Percentiles rank a stretch among this genome's conserved stretches.
phyloP scores from a whole-genome alignment of 2,797 vertebrate genomes.

The Danio choprae region DNA sequence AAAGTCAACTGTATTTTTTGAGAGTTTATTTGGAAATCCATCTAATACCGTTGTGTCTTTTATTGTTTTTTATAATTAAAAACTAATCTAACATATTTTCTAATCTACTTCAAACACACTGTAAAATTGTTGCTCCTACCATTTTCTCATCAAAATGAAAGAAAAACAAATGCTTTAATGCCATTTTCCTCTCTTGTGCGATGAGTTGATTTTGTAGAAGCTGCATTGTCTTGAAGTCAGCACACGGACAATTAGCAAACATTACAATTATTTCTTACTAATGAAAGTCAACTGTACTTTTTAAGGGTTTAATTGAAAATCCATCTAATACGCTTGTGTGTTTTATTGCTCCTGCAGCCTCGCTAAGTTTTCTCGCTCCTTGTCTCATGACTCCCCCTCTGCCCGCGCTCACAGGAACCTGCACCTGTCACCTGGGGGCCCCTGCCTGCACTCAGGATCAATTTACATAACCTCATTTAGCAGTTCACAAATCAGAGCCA shows the following conservation, averaged over 20 bases:
- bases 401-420: constrained; percentile 82
- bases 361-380: constrained; percentile 62
- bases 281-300: constrained; percentile 45
- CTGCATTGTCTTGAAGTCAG: constrained; percentile 21
- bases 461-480: constrained; percentile 99
- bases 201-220: constrained; percentile 23
- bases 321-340: constrained; percentile 43
- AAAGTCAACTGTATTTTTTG: no score
- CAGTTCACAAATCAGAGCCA: constrained; percentile 99
- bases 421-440: constrained; percentile 99
- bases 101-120: no score
- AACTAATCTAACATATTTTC: no score
- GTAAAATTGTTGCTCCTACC: no score
- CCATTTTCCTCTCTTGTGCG: not conserved
- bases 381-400: constrained; percentile 49
- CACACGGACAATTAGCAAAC: constrained; percentile 31
- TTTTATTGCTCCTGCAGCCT: constrained; percentile 50
- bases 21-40: no score
- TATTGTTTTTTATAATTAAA: no score
- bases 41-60: no score
- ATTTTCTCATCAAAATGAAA: not conserved
- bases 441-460: constrained; percentile 98
- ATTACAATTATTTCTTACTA: constrained; percentile 48
- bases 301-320: constrained; percentile 54
- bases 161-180: not conserved